Percentiles rank a stretch among this genome's conserved stretches.
phyloP scores from a whole-genome alignment of 2,888 invertebrate genomes.

The Bhutanitis thaidina region DNA sequence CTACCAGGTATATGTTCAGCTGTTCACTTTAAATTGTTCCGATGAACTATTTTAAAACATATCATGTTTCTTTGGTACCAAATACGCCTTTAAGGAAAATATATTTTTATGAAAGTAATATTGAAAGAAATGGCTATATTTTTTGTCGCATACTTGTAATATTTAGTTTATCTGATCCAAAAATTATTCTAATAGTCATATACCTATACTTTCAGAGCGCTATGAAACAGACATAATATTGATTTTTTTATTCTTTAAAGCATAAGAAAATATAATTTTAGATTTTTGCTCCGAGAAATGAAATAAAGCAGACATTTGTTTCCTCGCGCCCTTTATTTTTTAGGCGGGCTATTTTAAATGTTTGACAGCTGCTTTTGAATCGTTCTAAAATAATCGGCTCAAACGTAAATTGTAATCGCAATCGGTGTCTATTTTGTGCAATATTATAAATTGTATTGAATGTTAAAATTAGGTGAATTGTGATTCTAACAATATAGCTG shows the following conservation, averaged over 20 bases:
- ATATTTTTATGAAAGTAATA: conserved; percentile 56
- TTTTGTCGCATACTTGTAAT: conserved; percentile 39
- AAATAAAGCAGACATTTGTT: not conserved
- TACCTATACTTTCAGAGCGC: too few species aligned
- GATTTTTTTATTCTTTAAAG: too few species aligned
- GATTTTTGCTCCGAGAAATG: not conserved
- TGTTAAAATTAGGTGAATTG: conserved; percentile 74
- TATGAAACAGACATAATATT: too few species aligned
- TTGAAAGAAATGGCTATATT: conserved; percentile 40
- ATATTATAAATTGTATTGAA: conserved; percentile 51
- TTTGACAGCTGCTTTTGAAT: not conserved
- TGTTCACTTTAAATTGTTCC: conserved; percentile 33
- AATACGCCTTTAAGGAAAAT: conserved; percentile 43
- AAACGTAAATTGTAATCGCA: conserved; percentile 40
- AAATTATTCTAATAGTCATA: too few species aligned
- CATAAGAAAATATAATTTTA: conserved; percentile 11
- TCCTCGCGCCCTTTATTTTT: not conserved
- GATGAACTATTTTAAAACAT: conserved; percentile 64
- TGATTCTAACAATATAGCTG: conserved; percentile 76
- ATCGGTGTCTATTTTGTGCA: conserved; percentile 70
- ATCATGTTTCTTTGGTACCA: conserved; percentile 53
- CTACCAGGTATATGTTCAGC: not conserved
- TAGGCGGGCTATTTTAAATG: not conserved
- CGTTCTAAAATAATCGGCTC: conserved; percentile 36
- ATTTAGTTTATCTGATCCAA: too few species aligned